Conservation (phyloP, 1,140 invertebrate genomes). For the Dolichoris vasculosae region DNA sequence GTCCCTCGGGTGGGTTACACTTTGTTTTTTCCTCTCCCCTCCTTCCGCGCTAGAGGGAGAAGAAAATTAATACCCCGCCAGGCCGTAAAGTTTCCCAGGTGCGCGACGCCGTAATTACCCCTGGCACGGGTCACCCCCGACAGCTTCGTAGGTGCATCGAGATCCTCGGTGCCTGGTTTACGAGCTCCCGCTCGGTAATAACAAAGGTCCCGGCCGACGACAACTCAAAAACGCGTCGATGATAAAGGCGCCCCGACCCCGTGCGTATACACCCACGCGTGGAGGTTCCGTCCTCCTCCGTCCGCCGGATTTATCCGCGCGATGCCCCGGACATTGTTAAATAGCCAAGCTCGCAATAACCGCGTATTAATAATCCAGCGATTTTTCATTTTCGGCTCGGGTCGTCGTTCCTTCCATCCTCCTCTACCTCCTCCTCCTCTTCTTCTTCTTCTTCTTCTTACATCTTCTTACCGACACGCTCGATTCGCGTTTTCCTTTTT, state of each 20-base stretch:
- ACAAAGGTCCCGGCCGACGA: slow-evolving; percentile 66
- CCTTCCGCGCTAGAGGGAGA: slow-evolving; percentile 47
- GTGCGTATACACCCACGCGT: slow-evolving; percentile 10
- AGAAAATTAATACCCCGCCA: slow-evolving; percentile 70
- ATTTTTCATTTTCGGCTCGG: slow-evolving; percentile 45
- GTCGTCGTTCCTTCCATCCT: background rate
- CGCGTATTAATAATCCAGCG: slow-evolving; percentile 41
- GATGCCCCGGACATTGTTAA: slow-evolving; percentile 47
- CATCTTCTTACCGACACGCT: background rate
- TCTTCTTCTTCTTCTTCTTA: background rate
- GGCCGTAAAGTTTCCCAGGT: slow-evolving; percentile 68
- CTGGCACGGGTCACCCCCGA: slow-evolving; percentile 43
- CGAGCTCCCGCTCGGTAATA: slow-evolving; percentile 68
- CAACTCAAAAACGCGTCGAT: slow-evolving; percentile 64
- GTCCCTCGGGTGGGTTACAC: no score
- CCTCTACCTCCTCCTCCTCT: background rate
- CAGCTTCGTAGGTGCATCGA: slow-evolving; percentile 53
- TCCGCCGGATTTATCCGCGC: background rate
- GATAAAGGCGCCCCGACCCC: slow-evolving; percentile 41
- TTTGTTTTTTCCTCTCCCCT: no score
- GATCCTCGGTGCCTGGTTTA: slow-evolving; percentile 61
- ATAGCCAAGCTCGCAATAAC: slow-evolving; percentile 30
- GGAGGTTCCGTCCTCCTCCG: background rate
- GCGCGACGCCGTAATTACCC: slow-evolving; percentile 52
- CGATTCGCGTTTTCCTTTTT: background rate